A percentile compares a stretch with the other conserved stretches of the same genome.
Evolutionary conservation across 1,140 invertebrate species (phyloP).

Genomic region (Drosophila obscura): DNA sequence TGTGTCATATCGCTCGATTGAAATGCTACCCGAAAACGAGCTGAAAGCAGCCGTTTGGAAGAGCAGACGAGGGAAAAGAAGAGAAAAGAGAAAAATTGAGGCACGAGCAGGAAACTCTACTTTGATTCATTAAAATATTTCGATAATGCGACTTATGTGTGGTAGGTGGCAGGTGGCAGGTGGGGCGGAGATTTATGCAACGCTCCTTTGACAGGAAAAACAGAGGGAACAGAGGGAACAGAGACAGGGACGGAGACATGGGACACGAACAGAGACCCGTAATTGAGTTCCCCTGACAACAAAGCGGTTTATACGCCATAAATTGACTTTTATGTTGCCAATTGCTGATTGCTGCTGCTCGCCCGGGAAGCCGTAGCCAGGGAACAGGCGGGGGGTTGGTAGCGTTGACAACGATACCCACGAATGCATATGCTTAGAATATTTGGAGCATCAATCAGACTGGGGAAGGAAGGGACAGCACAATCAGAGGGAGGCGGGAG

Average conservation of each 20-base stretch:
- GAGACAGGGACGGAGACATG: not conserved
- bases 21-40: constrained; percentile 55
- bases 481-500: not conserved
- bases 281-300: constrained; percentile 67
- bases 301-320: constrained; percentile 78
- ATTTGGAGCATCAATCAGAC: constrained; percentile 32
- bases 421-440: constrained; percentile 60
- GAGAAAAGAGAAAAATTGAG: too few species aligned
- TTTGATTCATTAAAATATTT: constrained; percentile 76
- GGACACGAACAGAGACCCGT: constrained; percentile 17
- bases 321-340: constrained; percentile 68
- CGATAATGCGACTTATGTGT: constrained; percentile 48
- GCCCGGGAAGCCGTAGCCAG: not conserved
- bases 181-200: constrained; percentile 31
- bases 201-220: constrained; percentile 18
- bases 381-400: constrained; percentile 3
- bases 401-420: constrained; percentile 32
- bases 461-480: not conserved
- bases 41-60: not conserved
- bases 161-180: not conserved
- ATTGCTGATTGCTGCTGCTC: constrained; percentile 17
- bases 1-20: constrained; percentile 75
- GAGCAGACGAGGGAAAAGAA: not conserved
- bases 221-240: not conserved
- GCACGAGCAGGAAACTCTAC: not conserved